Conservation (phyloP, 2,888 invertebrate genomes). For the Ecliptopera silaceata region DNA sequence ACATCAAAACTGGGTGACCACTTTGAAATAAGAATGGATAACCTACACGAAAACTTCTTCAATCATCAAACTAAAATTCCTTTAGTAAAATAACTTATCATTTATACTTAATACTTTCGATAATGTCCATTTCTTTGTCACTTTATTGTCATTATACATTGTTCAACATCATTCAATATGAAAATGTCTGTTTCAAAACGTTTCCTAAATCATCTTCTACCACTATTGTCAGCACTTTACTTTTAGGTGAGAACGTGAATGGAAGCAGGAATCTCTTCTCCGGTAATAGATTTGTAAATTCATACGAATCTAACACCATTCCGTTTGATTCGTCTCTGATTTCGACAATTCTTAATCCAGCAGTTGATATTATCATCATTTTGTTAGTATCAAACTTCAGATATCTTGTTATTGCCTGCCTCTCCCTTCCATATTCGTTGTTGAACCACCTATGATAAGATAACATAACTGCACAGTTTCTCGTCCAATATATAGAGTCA, state of each 20-base stretch:
- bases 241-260: conserved; percentile 76
- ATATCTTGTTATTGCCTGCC: conserved; percentile 79
- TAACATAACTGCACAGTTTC: conserved; percentile 85
- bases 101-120: conserved; percentile 32
- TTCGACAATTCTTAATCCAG: conserved; percentile 86
- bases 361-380: conserved; percentile 84
- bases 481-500: conserved; percentile 84
- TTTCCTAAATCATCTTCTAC: conserved; percentile 87
- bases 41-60: conserved; percentile 1
- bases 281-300: conserved; percentile 82
- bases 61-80: background rate
- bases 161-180: conserved; percentile 60
- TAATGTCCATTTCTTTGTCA: conserved; percentile 31
- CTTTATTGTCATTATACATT: conserved; percentile 69
- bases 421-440: conserved; percentile 79
- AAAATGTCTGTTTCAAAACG: conserved; percentile 85
- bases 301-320: conserved; percentile 85
- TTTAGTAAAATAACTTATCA: conserved; percentile 7
- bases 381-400: conserved; percentile 81
- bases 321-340: conserved; percentile 84
- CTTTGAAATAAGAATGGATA: conserved; percentile 32
- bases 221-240: conserved; percentile 81
- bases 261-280: conserved; percentile 84
- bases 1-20: conserved; percentile 43
- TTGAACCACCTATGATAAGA: conserved; percentile 85